These are phyloP conservation scores for Metalampra italica DNA, from an alignment of 2,888 invertebrate genomes.

Conservation along the genomic window DNA sequence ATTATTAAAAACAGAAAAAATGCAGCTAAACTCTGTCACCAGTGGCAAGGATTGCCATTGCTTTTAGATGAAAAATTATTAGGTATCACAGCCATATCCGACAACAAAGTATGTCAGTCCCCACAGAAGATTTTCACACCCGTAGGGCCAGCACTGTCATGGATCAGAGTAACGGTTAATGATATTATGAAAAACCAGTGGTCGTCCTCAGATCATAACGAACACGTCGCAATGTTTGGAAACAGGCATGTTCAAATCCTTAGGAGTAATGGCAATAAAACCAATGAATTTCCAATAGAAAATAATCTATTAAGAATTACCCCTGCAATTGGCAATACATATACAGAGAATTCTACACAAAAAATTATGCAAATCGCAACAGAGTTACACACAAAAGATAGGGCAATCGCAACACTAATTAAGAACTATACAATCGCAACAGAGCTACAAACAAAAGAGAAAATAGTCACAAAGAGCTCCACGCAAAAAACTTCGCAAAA, in stretches of 20 bases:
- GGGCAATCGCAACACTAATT: too few species aligned
- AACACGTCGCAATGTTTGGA: neutral
- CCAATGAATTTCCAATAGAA: too few species aligned
- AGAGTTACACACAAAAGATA: too few species aligned
- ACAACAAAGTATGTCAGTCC: slow-evolving; percentile 18
- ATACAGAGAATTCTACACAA: too few species aligned
- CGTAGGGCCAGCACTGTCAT: slow-evolving; percentile 29
- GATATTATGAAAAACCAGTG: neutral
- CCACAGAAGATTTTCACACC: slow-evolving; percentile 31
- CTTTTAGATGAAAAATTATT: slow-evolving; percentile 35
- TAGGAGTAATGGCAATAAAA: too few species aligned
- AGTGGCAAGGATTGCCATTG: slow-evolving; percentile 42
- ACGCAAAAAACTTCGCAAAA: too few species aligned
- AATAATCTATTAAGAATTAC: neutral
- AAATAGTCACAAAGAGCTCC: too few species aligned
- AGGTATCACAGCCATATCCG: slow-evolving; percentile 28
- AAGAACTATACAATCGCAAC: too few species aligned
- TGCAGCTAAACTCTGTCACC: slow-evolving; percentile 17
- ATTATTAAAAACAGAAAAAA: slow-evolving; percentile 6
- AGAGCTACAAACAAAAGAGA: too few species aligned
- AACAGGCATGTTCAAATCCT: neutral
- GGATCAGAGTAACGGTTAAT: slow-evolving; percentile 30
- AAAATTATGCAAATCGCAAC: too few species aligned
- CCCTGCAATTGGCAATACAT: too few species aligned
- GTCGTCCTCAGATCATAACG: neutral